Percentiles rank a stretch among this genome's conserved stretches.
Evolutionary conservation across 2,888 invertebrate genomes (phyloP).

Genomic region (Aleiodes alternator): DNA sequence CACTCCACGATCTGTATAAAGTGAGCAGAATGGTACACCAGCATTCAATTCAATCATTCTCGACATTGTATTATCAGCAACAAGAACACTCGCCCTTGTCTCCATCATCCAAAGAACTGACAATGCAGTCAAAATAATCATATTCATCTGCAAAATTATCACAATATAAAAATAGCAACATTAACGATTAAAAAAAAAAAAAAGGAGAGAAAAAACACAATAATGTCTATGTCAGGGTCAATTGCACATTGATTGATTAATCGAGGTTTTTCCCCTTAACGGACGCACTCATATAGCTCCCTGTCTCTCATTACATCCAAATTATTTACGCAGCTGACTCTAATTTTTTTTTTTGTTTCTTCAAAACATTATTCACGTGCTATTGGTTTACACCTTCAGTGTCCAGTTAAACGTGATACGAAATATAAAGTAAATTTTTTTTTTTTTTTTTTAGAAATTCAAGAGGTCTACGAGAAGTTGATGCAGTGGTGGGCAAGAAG

Average conservation of each 20-base stretch:
- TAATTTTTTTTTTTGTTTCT: neutral
- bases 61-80: conserved; percentile 80
- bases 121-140: conserved; percentile 50
- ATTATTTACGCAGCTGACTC: conserved; percentile 31
- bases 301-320: conserved; percentile 26
- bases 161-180: conserved; percentile 3
- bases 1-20: conserved; percentile 80
- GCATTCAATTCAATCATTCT: conserved; percentile 81
- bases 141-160: conserved; percentile 60
- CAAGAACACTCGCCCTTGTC: conserved; percentile 75
- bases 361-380: neutral
- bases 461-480: neutral
- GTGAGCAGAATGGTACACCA: conserved; percentile 79
- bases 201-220: neutral
- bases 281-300: conserved; percentile 28
- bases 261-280: conserved; percentile 7
- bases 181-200: conserved; percentile 2
- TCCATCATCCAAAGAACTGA: conserved; percentile 48
- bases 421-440: neutral
- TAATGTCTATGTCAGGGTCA: conserved; percentile 38
- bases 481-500: neutral
- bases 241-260: conserved; percentile 24
- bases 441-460: neutral
- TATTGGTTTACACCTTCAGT: neutral
- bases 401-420: neutral